Conservation (phyloP, 2,113 vertebrate genomes). For the Pygoscelis adeliae region DNA sequence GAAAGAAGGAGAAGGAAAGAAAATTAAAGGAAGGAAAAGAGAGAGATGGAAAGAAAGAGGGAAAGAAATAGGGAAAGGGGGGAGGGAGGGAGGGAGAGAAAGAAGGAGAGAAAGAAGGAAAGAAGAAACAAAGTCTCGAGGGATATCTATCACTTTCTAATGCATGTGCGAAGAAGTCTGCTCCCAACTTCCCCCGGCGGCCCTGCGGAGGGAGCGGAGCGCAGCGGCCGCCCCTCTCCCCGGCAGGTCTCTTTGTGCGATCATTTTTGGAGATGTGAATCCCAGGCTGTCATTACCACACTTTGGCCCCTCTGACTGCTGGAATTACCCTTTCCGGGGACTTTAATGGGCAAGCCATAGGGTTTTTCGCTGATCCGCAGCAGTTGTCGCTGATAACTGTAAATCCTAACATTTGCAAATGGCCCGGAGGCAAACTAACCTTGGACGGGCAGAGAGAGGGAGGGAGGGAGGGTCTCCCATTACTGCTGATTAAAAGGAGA, state of each 20-base stretch:
- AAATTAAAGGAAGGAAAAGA: too few relatives aligned
- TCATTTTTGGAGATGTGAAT: background rate
- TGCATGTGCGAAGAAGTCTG: background rate
- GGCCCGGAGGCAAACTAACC: conserved; percentile 68
- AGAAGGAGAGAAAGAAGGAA: too few relatives aligned
- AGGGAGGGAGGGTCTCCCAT: conserved; percentile 63
- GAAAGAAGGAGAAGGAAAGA: too few relatives aligned
- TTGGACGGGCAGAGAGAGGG: conserved; percentile 59
- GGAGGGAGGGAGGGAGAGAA: too few relatives aligned
- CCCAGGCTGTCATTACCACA: conserved; percentile 27
- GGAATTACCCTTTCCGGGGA: conserved; percentile 52
- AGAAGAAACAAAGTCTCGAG: background rate
- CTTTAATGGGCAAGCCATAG: conserved; percentile 52
- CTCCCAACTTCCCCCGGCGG: background rate
- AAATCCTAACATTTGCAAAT: conserved; percentile 72
- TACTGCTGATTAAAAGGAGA: conserved; percentile 72
- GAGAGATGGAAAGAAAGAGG: background rate
- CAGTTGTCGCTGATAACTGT: conserved; percentile 69
- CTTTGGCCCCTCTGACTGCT: conserved; percentile 33
- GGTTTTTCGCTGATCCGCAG: conserved; percentile 69
- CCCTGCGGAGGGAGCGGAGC: background rate
- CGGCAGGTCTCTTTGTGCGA: background rate
- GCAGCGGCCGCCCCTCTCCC: background rate
- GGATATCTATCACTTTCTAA: background rate
- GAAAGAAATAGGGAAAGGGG: background rate